Conservation (phyloP, 1,140 invertebrate species). For the Drosophila carrolli region DNA sequence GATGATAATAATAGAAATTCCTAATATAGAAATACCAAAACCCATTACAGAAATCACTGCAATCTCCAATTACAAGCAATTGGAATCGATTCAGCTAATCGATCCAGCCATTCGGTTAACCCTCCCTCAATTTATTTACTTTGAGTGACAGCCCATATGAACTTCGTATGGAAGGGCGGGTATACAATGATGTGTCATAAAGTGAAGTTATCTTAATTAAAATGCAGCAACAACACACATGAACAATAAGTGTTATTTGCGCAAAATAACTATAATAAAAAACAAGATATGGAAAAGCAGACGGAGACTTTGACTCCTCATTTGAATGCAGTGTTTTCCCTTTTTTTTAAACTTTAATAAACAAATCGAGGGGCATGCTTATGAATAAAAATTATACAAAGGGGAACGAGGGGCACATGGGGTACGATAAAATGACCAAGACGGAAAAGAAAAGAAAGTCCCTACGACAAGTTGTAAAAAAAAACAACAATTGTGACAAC, state of each 20-base stretch:
- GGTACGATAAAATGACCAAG: constrained; percentile 4
- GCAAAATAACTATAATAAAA: constrained; percentile 43
- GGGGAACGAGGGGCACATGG: neutral
- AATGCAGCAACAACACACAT: constrained; percentile 64
- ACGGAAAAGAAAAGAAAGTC: constrained; percentile 42
- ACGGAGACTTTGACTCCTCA: constrained; percentile 21
- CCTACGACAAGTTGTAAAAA: constrained; percentile 61
- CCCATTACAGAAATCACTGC: neutral
- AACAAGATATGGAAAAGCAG: constrained; percentile 26
- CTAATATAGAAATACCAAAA: neutral
- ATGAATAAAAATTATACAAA: constrained; percentile 37
- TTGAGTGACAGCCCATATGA: constrained; percentile 23
- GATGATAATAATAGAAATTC: too few species aligned
- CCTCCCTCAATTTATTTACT: constrained; percentile 4
- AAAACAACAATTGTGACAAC: constrained; percentile 49
- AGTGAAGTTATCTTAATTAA: constrained; percentile 77
- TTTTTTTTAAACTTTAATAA: constrained; percentile 49
- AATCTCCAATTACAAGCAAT: constrained; percentile 20
- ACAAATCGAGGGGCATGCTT: constrained; percentile 52
- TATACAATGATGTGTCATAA: constrained; percentile 50
- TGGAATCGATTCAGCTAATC: constrained; percentile 35
- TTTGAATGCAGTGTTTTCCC: constrained; percentile 9
- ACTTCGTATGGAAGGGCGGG: neutral
- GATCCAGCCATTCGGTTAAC: neutral
- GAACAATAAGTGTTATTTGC: constrained; percentile 39